Percentiles rank a stretch among this genome's conserved stretches.
Conservation (phyloP, 2,888 invertebrate genomes). For the Urechis unicinctus region DNA sequence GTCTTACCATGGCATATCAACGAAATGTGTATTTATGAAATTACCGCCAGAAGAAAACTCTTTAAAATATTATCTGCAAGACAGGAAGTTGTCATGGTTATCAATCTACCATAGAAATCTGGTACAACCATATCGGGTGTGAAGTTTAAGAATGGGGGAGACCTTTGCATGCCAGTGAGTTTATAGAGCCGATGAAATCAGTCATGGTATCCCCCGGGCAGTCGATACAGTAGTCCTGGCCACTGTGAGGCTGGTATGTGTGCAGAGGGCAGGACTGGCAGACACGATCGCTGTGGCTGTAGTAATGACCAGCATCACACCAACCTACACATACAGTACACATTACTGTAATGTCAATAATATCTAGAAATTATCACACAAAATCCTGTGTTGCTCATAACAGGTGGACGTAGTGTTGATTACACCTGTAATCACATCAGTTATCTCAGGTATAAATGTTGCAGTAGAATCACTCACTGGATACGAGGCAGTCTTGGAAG, state of each 20-base stretch:
- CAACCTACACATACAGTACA: constrained; percentile 25
- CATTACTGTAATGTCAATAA: not conserved
- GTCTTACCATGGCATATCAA: not conserved
- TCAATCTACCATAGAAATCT: too few species aligned
- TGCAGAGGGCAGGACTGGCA: constrained; percentile 46
- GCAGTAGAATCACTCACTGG: constrained; percentile 36
- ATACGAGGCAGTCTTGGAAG: constrained; percentile 40
- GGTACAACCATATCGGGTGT: too few species aligned
- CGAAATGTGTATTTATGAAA: not conserved
- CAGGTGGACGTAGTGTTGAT: too few species aligned
- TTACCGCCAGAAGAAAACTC: too few species aligned
- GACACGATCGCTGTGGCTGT: constrained; percentile 26
- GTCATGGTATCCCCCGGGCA: constrained; percentile 52
- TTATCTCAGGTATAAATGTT: too few species aligned
- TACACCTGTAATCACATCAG: too few species aligned
- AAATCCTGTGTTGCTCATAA: too few species aligned
- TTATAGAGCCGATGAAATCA: constrained; percentile 44
- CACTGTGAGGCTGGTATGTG: constrained; percentile 43
- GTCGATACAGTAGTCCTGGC: constrained; percentile 46
- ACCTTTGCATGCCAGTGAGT: constrained; percentile 51
- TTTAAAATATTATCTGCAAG: too few species aligned
- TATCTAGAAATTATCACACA: too few species aligned
- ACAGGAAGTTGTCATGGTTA: too few species aligned
- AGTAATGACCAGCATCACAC: constrained; percentile 46
- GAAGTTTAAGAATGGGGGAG: too few species aligned